These are phyloP conservation scores for Siniperca undulata DNA, from an alignment of 2,797 vertebrate species.

Conservation along the genomic window DNA sequence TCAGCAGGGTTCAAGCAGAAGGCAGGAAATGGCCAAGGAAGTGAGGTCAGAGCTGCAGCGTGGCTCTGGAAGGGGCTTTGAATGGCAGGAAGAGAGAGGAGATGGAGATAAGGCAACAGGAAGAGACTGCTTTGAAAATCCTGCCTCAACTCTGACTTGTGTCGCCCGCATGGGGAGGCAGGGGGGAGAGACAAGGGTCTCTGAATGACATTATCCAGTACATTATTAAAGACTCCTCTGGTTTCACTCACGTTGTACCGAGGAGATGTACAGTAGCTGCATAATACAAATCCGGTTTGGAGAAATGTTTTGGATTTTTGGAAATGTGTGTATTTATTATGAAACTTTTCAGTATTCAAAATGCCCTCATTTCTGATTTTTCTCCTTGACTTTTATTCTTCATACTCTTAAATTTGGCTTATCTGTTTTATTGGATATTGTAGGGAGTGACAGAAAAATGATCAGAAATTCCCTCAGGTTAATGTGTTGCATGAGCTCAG, in stretches of 20 bases:
- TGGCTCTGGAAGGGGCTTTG: conserved; percentile 63
- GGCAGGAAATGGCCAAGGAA: conserved; percentile 74
- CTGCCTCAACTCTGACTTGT: conserved; percentile 46
- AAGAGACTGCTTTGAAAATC: conserved; percentile 59
- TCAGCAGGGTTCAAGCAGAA: conserved; percentile 48
- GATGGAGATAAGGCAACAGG: conserved; percentile 69
- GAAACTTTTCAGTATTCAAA: neutral
- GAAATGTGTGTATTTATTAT: neutral
- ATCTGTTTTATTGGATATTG: neutral
- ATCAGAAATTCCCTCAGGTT: neutral
- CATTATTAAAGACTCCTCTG: conserved; percentile 69
- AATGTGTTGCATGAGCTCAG: neutral
- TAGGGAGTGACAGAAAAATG: neutral
- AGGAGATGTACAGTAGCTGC: neutral
- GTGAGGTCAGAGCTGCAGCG: conserved; percentile 68
- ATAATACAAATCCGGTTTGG: conserved; percentile 6
- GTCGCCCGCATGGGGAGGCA: conserved; percentile 12
- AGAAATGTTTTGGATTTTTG: neutral
- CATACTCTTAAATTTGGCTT: neutral
- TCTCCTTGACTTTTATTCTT: neutral
- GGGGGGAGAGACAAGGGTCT: conserved; percentile 41
- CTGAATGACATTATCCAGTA: conserved; percentile 67
- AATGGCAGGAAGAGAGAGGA: conserved; percentile 73
- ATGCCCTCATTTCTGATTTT: neutral
- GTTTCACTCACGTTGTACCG: conserved; percentile 22